Percentiles rank a stretch among this genome's conserved stretches.
These are phyloP conservation scores for Oryzias melastigma DNA, from an alignment of 2,113 vertebrate species.

Conservation along the genomic window DNA sequence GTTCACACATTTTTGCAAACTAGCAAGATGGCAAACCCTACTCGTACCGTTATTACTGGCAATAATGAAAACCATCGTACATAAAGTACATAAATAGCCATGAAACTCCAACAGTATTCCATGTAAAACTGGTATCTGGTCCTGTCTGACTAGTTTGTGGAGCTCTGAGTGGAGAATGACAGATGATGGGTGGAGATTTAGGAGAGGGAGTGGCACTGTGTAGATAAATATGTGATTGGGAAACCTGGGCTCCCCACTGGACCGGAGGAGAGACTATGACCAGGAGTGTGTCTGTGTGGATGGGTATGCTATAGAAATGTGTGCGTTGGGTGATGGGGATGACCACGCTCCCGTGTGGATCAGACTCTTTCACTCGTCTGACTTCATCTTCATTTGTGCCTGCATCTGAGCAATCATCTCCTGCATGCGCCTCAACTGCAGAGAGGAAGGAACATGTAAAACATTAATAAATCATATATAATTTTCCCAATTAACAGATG, in stretches of 20 bases:
- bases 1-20: constrained; percentile 45
- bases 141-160: neutral
- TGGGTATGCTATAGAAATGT: neutral
- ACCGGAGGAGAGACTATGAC: constrained; percentile 8
- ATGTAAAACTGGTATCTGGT: neutral
- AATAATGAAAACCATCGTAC: constrained; percentile 7
- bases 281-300: constrained; percentile 1
- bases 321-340: constrained; percentile 14
- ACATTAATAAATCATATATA: no score
- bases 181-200: constrained; percentile 36
- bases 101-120: neutral
- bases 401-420: constrained; percentile 91
- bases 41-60: constrained; percentile 31
- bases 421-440: constrained; percentile 86
- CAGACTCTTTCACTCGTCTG: constrained; percentile 75
- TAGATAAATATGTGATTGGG: constrained; percentile 14
- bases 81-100: constrained; percentile 6
- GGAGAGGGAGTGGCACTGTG: constrained; percentile 1
- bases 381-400: constrained; percentile 87
- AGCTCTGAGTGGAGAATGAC: constrained; percentile 13
- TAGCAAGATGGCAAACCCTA: constrained; percentile 6
- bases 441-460: constrained; percentile 1
- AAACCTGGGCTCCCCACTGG: constrained; percentile 6
- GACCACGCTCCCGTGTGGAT: constrained; percentile 6
- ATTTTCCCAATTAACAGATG: neutral